Base-by-base conservation (phyloP, 2,888 invertebrate genomes). In the Itoplectis maculator region DNA sequence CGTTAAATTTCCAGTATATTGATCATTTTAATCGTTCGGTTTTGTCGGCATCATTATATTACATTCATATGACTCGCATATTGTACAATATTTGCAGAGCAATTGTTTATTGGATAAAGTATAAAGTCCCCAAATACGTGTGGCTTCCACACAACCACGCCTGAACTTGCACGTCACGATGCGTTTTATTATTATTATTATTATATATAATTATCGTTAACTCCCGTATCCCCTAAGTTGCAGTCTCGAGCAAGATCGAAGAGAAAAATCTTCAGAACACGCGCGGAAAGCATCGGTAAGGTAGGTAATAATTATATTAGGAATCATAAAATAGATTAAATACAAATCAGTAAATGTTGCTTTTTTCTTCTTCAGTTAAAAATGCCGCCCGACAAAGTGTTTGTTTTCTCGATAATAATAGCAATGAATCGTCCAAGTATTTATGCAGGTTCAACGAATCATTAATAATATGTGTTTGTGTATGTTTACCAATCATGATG, bases 261-360 rank as follows among this genome's bases (percentile, higher is more conserved):
- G 18, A 23, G 20, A 40, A 45, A 65, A 20, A 37, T 61, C 35
- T 68, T 56, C 69, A 77, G 5, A 29, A 83, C 42, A 88, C 88
- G 87, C 87, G 86, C 88, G 88, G 86, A 86, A 88, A 87, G 86
- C 86, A 86, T 88, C 85, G 79, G 76, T 85, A 81, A 81, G 85
- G 83, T 86, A 86, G 86, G 85, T 86, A 87, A 86, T 86, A 86
- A 83, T 86, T 83, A 84, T 85, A 90, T 89, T 89, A 91, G 83
- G 88, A 91, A 89, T 91, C 88, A 87, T 90, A 92, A 92, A 92
- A 91, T 91, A 90, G 90, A 89, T 91, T 89, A 91, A 90, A 92
- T 92, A 92, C 87, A 92, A 87, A 89, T 85, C 66, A 85, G 75
- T 68, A 83, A n/a, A 85, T 81, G 61, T 68, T 70, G 72, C 20